Percentiles rank a stretch among this genome's conserved stretches.
These are phyloP conservation scores for Eulemur macaco DNA, from an alignment of 2,113 vertebrate genomes.

Conservation along the genomic window DNA sequence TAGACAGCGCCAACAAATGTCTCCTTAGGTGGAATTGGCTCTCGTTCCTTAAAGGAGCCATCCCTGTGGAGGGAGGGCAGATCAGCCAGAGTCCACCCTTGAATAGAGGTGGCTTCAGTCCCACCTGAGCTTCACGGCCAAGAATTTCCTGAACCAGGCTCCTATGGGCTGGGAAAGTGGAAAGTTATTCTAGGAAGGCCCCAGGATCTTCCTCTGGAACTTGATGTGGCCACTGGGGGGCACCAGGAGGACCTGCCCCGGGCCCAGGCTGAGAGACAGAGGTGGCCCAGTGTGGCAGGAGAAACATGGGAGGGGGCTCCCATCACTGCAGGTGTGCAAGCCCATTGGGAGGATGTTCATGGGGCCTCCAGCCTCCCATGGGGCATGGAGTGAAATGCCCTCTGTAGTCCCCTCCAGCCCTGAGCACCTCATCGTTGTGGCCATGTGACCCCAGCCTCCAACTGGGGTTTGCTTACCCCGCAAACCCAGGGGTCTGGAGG, in stretches of 20 bases:
- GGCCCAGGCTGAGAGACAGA: not conserved
- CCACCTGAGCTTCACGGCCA: not conserved
- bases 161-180: too few relatives aligned
- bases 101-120: not conserved
- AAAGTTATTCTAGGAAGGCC: not conserved
- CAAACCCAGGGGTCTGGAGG: not conserved
- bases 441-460: not conserved
- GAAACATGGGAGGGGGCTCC: not conserved
- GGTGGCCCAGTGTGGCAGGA: too few relatives aligned
- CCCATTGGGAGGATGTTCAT: not conserved
- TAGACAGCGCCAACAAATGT: rapidly evolving
- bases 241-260: not conserved
- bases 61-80: not conserved
- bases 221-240: not conserved
- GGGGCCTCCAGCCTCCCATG: rapidly evolving
- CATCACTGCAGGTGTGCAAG: rapidly evolving
- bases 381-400: not conserved
- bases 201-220: not conserved
- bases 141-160: not conserved
- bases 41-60: not conserved
- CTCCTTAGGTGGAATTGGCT: not conserved
- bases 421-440: not conserved
- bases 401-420: not conserved
- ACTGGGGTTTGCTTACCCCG: not conserved
- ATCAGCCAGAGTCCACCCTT: not conserved